Base-by-base conservation (phyloP, 1,140 invertebrate species). In the Goniozus legneri region DNA sequence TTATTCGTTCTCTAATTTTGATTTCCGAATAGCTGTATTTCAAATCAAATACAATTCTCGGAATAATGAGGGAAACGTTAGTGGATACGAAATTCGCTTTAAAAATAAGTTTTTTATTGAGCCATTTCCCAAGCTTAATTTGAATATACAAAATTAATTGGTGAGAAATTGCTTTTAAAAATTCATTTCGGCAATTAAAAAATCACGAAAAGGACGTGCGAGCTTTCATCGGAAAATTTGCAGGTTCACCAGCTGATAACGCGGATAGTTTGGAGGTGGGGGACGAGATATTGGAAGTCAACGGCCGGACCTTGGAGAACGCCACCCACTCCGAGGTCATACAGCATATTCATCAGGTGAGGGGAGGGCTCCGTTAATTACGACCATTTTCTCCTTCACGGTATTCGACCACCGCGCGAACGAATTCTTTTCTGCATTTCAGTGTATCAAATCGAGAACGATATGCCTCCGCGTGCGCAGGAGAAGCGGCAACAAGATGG, bases 271-370 rank as follows among this genome's bases (percentile, higher is more conserved):
- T 96, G 75, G 91, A 96, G 77, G 85, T 95, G 59, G 92, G 89
- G 37, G 94, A 97, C 79, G 94, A 97, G 77, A 97, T 97, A 67
- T 80, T 97, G 71, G 92, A 96, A 78, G 91, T 97, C 35, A 97
- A 97, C 76, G 94, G 93, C 56, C 87, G 86, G 44, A 87, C 84
- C 31, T 75, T 96, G 59, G 90, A 95, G 63, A 88, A 94, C 70
- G 88, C 89, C 64, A 87, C 89, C 45, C 85, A 92, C 66, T 84
- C 86, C 1, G 90, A 95, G 78, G 89, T 95, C 61, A 90, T 95
- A 60, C 87, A 89, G 35, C 90, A 96, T 73, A 95, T 96, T 72
- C 91, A 95, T 74, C 87, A 95, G 85, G 92, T 95, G 73, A 70
- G 62, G 4, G 10, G n/a, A n/a, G n/a, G n/a, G n/a, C n/a, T n/a